These are phyloP conservation scores for Tenthredo distinguenda DNA, from an alignment of 2,888 invertebrate genomes.

Conservation along the genomic window DNA sequence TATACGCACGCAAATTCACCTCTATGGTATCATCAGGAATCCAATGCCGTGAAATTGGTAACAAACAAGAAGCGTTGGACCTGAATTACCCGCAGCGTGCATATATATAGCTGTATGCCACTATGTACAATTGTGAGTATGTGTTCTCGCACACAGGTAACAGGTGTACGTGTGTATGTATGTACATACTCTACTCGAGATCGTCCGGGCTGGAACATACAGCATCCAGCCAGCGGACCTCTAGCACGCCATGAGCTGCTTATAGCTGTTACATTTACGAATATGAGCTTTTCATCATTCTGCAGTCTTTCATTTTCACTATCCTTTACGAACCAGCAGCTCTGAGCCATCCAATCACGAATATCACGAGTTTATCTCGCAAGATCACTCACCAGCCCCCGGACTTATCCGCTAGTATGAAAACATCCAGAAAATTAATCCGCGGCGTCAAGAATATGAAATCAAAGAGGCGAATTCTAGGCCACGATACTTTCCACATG, in stretches of 20 bases:
- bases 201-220: conserved; percentile 23
- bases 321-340: conserved; percentile 17
- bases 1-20: conserved; percentile 10
- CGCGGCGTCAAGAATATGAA: not conserved
- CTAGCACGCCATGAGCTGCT: conserved; percentile 13
- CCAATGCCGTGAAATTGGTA: conserved; percentile 49
- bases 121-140: not conserved
- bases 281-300: conserved; percentile 28
- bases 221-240: conserved; percentile 20
- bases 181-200: conserved; percentile 9
- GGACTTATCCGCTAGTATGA: not conserved
- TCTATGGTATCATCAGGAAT: conserved; percentile 41
- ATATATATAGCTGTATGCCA: conserved; percentile 3
- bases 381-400: not conserved
- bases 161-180: not conserved
- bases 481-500: not conserved
- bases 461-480: not conserved
- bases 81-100: conserved; percentile 37
- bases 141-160: not conserved
- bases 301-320: not conserved
- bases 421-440: not conserved
- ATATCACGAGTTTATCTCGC: conserved; percentile 3
- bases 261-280: conserved; percentile 28
- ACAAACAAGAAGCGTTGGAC: conserved; percentile 49
- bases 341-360: conserved; percentile 22